phyloP scores from a whole-genome alignment of 2,113 vertebrate genomes.

The Sinocyclocheilus anophthalmus region DNA sequence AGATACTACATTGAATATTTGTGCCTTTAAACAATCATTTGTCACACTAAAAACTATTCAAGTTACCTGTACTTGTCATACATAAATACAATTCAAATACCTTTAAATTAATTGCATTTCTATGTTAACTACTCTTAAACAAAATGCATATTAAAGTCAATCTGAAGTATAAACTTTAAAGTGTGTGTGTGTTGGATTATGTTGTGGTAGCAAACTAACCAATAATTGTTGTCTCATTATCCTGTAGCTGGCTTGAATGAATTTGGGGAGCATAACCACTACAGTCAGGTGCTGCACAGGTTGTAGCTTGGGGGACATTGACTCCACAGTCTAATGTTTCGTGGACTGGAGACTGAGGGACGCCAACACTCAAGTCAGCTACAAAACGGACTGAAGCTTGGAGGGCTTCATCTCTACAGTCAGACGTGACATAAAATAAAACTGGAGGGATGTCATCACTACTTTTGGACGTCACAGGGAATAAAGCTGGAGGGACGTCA shows the following conservation, averaged over 20 bases:
- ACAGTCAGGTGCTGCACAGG: neutral
- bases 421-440: no score
- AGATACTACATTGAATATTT: neutral
- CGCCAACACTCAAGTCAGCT: no score
- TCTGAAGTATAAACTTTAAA: neutral
- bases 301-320: neutral
- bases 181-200: neutral
- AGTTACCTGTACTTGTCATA: no score
- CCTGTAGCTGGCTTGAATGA: neutral
- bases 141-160: neutral
- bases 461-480: no score
- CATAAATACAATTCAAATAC: no score
- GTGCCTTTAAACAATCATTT: neutral
- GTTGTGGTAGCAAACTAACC: neutral
- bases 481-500: no score
- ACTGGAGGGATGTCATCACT: no score
- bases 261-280: neutral
- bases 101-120: no score
- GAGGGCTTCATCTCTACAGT: no score
- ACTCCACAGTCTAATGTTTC: no score
- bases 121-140: neutral
- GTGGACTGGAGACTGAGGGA: no score
- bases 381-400: no score
- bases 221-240: neutral
- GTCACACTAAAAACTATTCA: neutral